Evolutionary conservation across 2,888 invertebrate genomes (phyloP).

Genomic region (Chesias legatella): DNA sequence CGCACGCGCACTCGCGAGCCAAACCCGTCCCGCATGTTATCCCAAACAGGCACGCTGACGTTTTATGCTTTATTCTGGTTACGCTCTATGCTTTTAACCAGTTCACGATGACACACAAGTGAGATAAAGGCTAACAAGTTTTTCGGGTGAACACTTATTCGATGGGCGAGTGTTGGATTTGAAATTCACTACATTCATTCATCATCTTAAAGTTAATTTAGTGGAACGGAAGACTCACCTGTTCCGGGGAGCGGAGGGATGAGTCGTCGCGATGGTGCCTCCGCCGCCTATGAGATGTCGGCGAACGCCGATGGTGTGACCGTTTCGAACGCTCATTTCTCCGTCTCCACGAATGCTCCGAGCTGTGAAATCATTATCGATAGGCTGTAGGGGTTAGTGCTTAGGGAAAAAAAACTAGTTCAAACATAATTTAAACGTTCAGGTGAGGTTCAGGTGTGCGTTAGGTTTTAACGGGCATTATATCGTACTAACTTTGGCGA

Average conservation of each 20-base stretch:
- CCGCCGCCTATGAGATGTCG: slow-evolving; percentile 87
- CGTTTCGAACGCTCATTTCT: slow-evolving; percentile 92
- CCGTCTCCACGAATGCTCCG: slow-evolving; percentile 89
- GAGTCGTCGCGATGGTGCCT: slow-evolving; percentile 80
- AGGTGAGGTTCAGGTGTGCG: slow-evolving; percentile 60
- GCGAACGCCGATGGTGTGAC: slow-evolving; percentile 90
- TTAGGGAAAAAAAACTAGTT: slow-evolving; percentile 45
- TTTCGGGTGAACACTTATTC: slow-evolving; percentile 67
- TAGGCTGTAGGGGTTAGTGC: slow-evolving; percentile 76
- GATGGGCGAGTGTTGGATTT: slow-evolving; percentile 55
- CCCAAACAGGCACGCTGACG: slow-evolving; percentile 70
- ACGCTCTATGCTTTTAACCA: slow-evolving; percentile 62
- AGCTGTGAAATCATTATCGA: slow-evolving; percentile 84
- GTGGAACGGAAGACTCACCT: slow-evolving; percentile 58
- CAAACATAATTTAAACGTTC: slow-evolving; percentile 44
- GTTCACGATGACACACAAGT: slow-evolving; percentile 38
- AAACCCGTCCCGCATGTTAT: slow-evolving; percentile 72
- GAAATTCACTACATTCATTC: slow-evolving; percentile 34
- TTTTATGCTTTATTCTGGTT: slow-evolving; percentile 69
- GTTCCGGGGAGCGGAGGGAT: slow-evolving; percentile 71
- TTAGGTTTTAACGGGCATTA: slow-evolving; percentile 34
- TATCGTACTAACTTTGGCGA: slow-evolving; percentile 65
- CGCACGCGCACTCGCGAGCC: slow-evolving; percentile 73
- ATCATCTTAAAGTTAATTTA: slow-evolving; percentile 20
- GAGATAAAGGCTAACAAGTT: slow-evolving; percentile 49